These are phyloP conservation scores for Lithophane socia DNA, from an alignment of 2,888 invertebrate species.

Conservation along the genomic window DNA sequence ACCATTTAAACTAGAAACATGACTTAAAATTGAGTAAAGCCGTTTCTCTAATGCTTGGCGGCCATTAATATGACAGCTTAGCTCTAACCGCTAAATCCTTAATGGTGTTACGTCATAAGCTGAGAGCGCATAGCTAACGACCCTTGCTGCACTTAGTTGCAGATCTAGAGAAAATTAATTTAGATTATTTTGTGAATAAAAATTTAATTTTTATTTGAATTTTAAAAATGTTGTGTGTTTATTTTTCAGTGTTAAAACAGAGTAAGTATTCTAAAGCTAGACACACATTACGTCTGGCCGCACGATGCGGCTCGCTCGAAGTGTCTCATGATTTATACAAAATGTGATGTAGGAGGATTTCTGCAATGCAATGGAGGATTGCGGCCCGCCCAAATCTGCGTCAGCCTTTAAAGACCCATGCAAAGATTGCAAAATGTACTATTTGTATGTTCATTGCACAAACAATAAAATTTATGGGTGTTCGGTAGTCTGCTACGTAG, in stretches of 20 bases:
- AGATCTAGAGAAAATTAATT: conserved; percentile 27
- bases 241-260: not conserved
- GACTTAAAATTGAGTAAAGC: conserved; percentile 13
- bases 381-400: not conserved
- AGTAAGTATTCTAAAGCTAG: not conserved
- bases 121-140: conserved; percentile 66
- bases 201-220: not conserved
- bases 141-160: conserved; percentile 63
- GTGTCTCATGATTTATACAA: not conserved
- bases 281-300: not conserved
- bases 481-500: conserved; percentile 19
- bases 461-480: too few species aligned
- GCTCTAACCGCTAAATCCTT: conserved; percentile 52
- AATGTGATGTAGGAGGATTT: not conserved
- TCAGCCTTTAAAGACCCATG: too few species aligned
- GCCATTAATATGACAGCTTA: conserved; percentile 58
- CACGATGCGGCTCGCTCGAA: not conserved
- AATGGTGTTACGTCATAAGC: conserved; percentile 61
- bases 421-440: not conserved
- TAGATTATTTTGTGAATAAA: not conserved
- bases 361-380: too few species aligned
- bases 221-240: not conserved
- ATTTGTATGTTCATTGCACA: not conserved
- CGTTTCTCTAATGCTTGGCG: conserved; percentile 38
- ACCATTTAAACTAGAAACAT: conserved; percentile 1